phyloP scores from a whole-genome alignment of 2,797 vertebrate species.

The Myotis pilosus region DNA sequence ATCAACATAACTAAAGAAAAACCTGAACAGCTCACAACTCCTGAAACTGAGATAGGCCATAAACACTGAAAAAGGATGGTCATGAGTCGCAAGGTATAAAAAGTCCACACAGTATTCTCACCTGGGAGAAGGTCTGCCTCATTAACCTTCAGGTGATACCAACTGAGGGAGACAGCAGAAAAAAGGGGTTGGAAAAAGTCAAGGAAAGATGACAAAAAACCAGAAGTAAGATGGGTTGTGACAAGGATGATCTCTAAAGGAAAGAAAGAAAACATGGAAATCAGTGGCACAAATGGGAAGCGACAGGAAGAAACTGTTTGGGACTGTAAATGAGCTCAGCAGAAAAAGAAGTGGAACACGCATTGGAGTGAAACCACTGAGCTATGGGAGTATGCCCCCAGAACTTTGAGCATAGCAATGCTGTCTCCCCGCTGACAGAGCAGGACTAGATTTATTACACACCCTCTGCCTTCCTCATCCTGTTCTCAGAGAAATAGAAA shows the following conservation, averaged over 20 bases:
- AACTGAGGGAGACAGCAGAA: slow-evolving; percentile 62
- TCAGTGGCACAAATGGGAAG: slow-evolving; percentile 76
- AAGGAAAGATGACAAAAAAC: slow-evolving; percentile 74
- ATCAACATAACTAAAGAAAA: neutral
- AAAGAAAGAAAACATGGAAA: slow-evolving; percentile 47
- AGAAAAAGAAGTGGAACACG: slow-evolving; percentile 72
- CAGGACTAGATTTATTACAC: slow-evolving; percentile 68
- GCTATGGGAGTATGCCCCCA: slow-evolving; percentile 75
- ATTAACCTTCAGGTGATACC: slow-evolving; percentile 70
- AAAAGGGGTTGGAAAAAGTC: slow-evolving; percentile 55
- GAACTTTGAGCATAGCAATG: slow-evolving; percentile 64
- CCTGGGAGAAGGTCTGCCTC: slow-evolving; percentile 62
- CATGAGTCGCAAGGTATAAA: neutral
- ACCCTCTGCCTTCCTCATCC: slow-evolving; percentile 48
- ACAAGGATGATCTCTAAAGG: slow-evolving; percentile 68
- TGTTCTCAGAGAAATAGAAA: slow-evolving; percentile 67
- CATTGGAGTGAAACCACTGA: slow-evolving; percentile 73
- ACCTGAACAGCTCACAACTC: neutral
- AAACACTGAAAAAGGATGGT: neutral
- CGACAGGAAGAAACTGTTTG: slow-evolving; percentile 80
- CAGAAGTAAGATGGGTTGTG: slow-evolving; percentile 76
- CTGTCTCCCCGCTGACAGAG: slow-evolving; percentile 39
- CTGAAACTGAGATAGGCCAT: neutral
- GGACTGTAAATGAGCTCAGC: slow-evolving; percentile 77
- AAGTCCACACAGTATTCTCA: neutral